Conservation (phyloP, 2,113 vertebrate species). For the Emydocephalus ijimae region DNA sequence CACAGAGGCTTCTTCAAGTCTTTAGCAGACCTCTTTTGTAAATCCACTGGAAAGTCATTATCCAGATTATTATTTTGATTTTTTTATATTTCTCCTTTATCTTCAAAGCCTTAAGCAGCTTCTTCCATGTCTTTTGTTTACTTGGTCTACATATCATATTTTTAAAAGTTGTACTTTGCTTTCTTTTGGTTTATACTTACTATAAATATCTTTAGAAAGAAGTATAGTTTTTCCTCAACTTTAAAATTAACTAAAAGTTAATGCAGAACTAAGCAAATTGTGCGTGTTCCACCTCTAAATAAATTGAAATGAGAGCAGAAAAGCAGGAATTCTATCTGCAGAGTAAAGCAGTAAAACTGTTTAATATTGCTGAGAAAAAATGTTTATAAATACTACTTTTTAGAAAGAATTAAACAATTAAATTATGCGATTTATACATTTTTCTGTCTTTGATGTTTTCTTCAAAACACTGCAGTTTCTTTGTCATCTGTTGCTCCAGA, state of each 20-base stretch:
- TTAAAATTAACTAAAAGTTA: neutral
- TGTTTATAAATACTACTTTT: neutral
- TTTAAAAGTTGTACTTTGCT: neutral
- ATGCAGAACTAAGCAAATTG: neutral
- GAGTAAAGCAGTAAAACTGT: neutral
- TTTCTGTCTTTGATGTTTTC: neutral
- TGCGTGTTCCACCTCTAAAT: neutral
- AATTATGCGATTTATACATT: neutral
- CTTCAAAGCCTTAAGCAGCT: neutral
- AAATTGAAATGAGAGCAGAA: neutral
- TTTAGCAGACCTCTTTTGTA: neutral
- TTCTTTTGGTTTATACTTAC: neutral
- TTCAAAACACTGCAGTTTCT: neutral
- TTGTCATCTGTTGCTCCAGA: neutral
- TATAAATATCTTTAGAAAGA: neutral
- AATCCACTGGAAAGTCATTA: neutral
- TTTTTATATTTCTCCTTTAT: neutral
- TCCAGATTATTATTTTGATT: neutral
- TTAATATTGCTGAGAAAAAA: neutral
- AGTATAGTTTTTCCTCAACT: neutral
- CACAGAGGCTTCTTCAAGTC: neutral
- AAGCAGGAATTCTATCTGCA: neutral
- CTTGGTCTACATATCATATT: neutral
- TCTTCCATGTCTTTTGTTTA: neutral
- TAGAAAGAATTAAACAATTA: neutral